Percentiles rank a stretch among this genome's conserved stretches.
Conservation (phyloP, 2,888 invertebrate genomes). For the Eupithecia centaureata region DNA sequence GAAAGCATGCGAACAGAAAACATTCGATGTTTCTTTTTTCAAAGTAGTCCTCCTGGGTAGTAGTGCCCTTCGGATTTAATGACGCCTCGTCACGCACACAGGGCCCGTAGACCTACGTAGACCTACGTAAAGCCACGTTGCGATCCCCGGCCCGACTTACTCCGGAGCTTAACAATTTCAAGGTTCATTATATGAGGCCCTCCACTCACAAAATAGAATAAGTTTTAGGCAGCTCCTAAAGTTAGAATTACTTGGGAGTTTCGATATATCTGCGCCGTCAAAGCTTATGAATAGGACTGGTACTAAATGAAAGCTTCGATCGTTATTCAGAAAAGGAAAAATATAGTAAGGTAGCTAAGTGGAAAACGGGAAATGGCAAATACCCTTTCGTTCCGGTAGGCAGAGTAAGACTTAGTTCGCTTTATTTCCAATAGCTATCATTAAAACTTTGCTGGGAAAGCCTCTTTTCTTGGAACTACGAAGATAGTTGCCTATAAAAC, state of each 20-base stretch:
- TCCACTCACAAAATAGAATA: conserved; percentile 41
- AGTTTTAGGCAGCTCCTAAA: conserved; percentile 37
- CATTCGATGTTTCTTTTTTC: background rate
- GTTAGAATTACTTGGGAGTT: conserved; percentile 22
- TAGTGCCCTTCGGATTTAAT: conserved; percentile 59
- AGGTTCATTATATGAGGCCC: conserved; percentile 40
- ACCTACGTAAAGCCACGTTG: conserved; percentile 15
- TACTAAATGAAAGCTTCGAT: background rate
- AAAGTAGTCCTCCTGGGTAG: conserved; percentile 40
- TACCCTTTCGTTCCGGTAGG: background rate
- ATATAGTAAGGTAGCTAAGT: background rate
- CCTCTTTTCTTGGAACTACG: conserved; percentile 2
- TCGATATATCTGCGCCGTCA: background rate
- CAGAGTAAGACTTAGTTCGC: background rate
- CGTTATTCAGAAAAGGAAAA: background rate
- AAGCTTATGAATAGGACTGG: background rate
- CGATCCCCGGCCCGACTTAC: conserved; percentile 19
- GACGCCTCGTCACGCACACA: conserved; percentile 56
- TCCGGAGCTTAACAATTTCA: conserved; percentile 36
- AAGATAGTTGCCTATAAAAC: background rate
- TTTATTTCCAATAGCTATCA: conserved; percentile 11
- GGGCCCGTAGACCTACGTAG: conserved; percentile 6
- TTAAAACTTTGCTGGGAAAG: conserved; percentile 3
- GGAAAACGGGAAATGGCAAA: background rate
- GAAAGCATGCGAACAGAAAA: background rate